phyloP scores from a whole-genome alignment of 2,888 invertebrate species.

The Calliscelio sp. region DNA sequence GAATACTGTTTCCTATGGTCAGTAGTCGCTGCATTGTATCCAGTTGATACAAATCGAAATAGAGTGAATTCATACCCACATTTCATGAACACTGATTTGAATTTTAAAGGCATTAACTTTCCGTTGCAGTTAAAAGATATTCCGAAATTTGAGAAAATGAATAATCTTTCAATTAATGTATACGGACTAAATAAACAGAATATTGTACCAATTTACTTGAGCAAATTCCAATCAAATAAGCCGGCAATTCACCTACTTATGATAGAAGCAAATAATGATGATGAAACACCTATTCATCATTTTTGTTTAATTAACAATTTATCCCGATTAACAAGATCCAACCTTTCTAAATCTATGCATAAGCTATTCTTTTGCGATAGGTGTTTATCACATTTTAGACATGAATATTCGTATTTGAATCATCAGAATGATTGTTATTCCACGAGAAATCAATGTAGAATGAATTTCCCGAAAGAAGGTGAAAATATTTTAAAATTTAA shows the following conservation, averaged over 20 bases:
- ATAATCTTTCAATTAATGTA: constrained; percentile 69
- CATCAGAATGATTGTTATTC: not conserved
- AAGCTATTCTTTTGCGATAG: not conserved
- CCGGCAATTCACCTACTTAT: constrained; percentile 30
- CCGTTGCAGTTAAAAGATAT: constrained; percentile 38
- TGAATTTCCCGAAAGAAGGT: constrained; percentile 15
- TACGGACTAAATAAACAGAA: constrained; percentile 62
- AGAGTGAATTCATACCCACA: constrained; percentile 64
- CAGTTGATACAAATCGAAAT: constrained; percentile 30
- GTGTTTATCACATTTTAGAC: too few relatives aligned
- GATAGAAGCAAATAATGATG: constrained; percentile 4
- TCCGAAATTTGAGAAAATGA: constrained; percentile 53
- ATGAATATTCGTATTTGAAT: not conserved
- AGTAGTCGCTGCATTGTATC: constrained; percentile 69
- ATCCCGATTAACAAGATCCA: not conserved
- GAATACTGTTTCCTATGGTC: constrained; percentile 73
- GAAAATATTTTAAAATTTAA: constrained; percentile 35
- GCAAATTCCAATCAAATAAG: too few relatives aligned
- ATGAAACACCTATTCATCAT: not conserved
- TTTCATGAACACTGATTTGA: too few relatives aligned
- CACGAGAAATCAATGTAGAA: constrained; percentile 27
- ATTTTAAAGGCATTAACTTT: constrained; percentile 70
- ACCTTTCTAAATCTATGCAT: not conserved
- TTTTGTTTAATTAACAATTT: not conserved
- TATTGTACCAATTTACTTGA: constrained; percentile 61